Conservation (phyloP, 2,797 vertebrate species). For the Rhadinocentrus ornatus region DNA sequence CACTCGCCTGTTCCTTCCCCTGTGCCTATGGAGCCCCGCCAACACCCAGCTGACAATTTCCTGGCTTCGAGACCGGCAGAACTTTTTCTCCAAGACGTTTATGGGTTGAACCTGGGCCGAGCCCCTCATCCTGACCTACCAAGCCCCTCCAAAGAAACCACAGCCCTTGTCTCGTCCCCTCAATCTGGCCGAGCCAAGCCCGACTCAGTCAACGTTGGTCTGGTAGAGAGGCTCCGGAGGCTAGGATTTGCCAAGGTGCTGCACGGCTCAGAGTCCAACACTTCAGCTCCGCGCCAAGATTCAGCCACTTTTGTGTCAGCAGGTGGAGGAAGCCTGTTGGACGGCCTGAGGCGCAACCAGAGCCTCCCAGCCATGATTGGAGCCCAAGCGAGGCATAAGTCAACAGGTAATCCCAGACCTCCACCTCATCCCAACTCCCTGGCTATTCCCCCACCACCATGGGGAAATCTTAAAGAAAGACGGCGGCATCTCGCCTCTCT, state of each 20-base stretch:
- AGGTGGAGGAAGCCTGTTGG: conserved; percentile 88
- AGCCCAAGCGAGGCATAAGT: conserved; percentile 75
- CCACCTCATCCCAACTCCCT: conserved; percentile 82
- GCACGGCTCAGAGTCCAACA: conserved; percentile 66
- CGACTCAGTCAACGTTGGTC: conserved; percentile 78
- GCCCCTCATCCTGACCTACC: conserved; percentile 78
- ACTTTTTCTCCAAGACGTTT: conserved; percentile 94
- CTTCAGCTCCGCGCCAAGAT: conserved; percentile 76
- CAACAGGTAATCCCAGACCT: conserved; percentile 72
- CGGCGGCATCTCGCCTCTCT: conserved; percentile 60
- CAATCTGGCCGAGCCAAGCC: conserved; percentile 8
- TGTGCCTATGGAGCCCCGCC: conserved; percentile 80
- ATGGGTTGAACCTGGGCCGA: conserved; percentile 87
- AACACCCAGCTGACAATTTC: conserved; percentile 87
- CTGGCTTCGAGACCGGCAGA: conserved; percentile 94
- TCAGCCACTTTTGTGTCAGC: conserved; percentile 88
- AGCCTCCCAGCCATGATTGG: conserved; percentile 93
- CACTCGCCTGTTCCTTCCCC: conserved; percentile 86
- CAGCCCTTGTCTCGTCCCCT: not conserved
- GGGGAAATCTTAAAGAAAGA: conserved; percentile 83
- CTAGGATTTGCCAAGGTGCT: conserved; percentile 90
- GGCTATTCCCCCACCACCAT: conserved; percentile 80
- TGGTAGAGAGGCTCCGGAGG: conserved; percentile 90
- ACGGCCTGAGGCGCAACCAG: conserved; percentile 93
- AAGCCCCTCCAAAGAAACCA: conserved; percentile 60